Conservation (phyloP, 2,888 invertebrate species). For the Proisotoma minuta region DNA sequence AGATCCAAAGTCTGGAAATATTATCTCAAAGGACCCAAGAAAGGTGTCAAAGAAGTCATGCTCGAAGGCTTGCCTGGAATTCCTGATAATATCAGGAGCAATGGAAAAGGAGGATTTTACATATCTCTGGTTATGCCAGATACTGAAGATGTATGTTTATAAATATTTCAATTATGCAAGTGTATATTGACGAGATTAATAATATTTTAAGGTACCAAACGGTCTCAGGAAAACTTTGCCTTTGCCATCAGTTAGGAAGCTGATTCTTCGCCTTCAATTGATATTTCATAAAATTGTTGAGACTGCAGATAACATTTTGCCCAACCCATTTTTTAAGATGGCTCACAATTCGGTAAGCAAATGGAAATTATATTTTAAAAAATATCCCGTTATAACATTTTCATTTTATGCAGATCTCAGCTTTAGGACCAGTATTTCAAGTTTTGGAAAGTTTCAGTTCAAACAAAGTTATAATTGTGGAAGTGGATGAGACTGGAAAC, state of each 20-base stretch:
- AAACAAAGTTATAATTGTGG: constrained; percentile 58
- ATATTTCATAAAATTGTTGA: constrained; percentile 51
- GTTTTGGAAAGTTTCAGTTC: no score
- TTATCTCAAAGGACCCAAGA: constrained; percentile 72
- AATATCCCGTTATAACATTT: neutral
- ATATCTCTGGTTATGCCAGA: constrained; percentile 58
- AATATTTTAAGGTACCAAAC: neutral
- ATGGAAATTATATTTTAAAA: neutral
- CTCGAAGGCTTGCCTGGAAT: constrained; percentile 68
- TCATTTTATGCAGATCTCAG: constrained; percentile 15
- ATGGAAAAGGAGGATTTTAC: constrained; percentile 65
- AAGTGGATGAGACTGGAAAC: constrained; percentile 67
- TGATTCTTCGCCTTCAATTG: constrained; percentile 6
- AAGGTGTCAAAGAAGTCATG: constrained; percentile 72
- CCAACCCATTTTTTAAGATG: constrained; percentile 61
- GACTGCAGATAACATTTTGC: constrained; percentile 61
- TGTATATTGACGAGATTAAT: no score
- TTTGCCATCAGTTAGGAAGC: constrained; percentile 12
- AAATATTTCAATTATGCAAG: no score
- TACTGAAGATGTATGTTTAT: constrained; percentile 50
- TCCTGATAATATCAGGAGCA: constrained; percentile 62
- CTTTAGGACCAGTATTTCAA: constrained; percentile 28
- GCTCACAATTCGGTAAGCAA: constrained; percentile 59
- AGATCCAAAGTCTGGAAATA: constrained; percentile 62
- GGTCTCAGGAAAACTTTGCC: neutral